A percentile compares a stretch with the other conserved stretches of the same genome.
Evolutionary conservation across 30 jellyfish, hydroid and myxozoan species (phyloP).

Genomic region (Hydractinia echinata): DNA sequence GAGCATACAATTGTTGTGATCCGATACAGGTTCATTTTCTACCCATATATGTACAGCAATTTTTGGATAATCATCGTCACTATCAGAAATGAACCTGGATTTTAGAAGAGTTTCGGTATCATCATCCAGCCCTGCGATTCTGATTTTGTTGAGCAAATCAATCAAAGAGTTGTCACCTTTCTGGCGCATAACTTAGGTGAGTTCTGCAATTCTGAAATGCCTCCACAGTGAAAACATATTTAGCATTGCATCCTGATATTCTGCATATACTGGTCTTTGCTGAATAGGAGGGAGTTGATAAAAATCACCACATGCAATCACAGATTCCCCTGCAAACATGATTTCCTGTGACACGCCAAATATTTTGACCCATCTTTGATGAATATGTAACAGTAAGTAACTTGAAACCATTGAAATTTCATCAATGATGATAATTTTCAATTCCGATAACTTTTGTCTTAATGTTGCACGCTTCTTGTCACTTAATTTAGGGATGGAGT

Average conservation of each 20-base stretch:
- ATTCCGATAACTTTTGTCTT: too few relatives aligned
- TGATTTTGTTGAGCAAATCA: slow-evolving; percentile 1
- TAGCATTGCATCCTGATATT: not conserved
- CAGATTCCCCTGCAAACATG: too few relatives aligned
- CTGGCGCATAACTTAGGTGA: slow-evolving; percentile 1
- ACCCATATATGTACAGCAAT: slow-evolving; percentile 18
- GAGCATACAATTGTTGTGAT: not conserved
- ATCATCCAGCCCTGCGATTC: slow-evolving; percentile 12
- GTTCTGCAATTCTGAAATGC: slow-evolving; percentile 14
- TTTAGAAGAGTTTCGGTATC: not conserved
- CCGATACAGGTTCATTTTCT: not conserved
- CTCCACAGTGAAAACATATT: not conserved
- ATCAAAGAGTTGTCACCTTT: not conserved
- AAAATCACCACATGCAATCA: too few relatives aligned
- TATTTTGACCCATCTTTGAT: too few relatives aligned
- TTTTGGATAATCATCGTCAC: slow-evolving; percentile 10
- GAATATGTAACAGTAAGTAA: too few relatives aligned
- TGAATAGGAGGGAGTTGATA: not conserved
- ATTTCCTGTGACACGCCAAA: too few relatives aligned
- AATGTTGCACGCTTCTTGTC: too few relatives aligned
- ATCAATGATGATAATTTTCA: too few relatives aligned
- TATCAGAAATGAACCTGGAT: not conserved
- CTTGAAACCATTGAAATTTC: too few relatives aligned
- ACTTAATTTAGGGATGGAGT: too few relatives aligned
- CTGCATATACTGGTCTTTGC: too few relatives aligned